phyloP scores from a whole-genome alignment of 2,888 invertebrate species.

The Morinoia aosen region DNA sequence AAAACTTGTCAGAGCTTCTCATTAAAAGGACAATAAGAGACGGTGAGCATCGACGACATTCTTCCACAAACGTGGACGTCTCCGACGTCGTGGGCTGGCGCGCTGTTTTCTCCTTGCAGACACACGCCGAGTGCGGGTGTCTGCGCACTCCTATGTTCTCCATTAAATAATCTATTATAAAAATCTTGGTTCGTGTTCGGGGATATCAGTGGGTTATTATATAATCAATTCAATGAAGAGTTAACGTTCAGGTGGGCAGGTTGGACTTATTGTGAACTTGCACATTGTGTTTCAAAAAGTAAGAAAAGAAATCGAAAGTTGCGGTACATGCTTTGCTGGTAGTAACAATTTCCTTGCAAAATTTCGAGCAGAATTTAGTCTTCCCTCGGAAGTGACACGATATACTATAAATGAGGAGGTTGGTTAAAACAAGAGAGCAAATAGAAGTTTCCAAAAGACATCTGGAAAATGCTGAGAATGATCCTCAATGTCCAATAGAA shows the following conservation, averaged over 20 bases:
- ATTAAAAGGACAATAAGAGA: conserved; percentile 47
- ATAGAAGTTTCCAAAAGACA: neutral
- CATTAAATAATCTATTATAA: neutral
- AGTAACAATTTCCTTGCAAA: neutral
- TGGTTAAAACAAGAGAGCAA: neutral
- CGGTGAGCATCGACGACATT: conserved; percentile 14
- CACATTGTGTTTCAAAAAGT: neutral
- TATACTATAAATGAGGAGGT: neutral
- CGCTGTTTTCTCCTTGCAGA: neutral
- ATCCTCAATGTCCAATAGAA: too few species aligned
- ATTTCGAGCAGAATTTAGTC: neutral
- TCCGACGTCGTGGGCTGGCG: neutral
- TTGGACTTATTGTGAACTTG: neutral
- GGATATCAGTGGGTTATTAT: neutral
- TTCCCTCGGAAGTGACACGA: neutral
- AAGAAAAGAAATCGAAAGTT: neutral
- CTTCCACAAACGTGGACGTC: conserved; percentile 41
- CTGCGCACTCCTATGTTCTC: neutral
- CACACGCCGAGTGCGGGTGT: neutral
- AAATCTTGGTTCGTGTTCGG: neutral
- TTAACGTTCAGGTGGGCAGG: neutral
- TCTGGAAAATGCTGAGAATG: neutral
- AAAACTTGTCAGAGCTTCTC: conserved; percentile 45
- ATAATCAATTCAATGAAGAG: neutral
- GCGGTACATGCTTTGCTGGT: neutral